Base-by-base conservation (phyloP, 2,888 invertebrate species). In the Mythimna vitellina region DNA sequence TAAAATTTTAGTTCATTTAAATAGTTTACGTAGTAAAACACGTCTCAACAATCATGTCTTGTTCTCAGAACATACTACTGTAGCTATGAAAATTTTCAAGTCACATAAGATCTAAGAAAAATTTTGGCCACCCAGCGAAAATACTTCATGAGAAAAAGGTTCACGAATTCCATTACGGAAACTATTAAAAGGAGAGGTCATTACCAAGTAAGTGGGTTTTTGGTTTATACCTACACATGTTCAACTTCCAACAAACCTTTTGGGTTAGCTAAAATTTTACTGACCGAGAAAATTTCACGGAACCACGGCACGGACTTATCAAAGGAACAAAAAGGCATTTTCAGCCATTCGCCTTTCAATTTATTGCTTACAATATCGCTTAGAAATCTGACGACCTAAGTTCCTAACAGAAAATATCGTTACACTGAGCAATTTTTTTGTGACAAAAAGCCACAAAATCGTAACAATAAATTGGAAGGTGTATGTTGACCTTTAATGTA, bases 191-290 rank as follows among this genome's bases (percentile, higher is more conserved):
- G 81, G 67, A 65, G 73, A 70, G 70, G 76, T 80, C 76, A 81
- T 76, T 82, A 79, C 70, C 66, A 84, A 85, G 85, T 81, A 85
- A 85, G 83, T 80, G 78, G 68, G 67, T 70, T 58, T 82, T 83
- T 79, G 73, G 78, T 78, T 72, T 69, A 75, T 80, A 82, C 58
- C 64, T 76, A 76, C 58, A 75, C 63, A 54, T 78, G 68, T 72
- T 70, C 35, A 63, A 56, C 72, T 70, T 62, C 60, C 62, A 51
- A 53, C 67, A 54, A 74, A 73, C 73, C 57, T 65, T 60, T 80
- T 70, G 70, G 57, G 63, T 69, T 65, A 73, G 82, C 74, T 53
- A 65, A 78, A 73, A 81, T 74, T 78, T 74, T 58, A 78, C 64
- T 73, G 69, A 75, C 69, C 58, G 54, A 72, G 58, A 35, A 61